These are phyloP conservation scores for Chorisops tibialis DNA, from an alignment of 2,888 invertebrate species.

Conservation along the genomic window DNA sequence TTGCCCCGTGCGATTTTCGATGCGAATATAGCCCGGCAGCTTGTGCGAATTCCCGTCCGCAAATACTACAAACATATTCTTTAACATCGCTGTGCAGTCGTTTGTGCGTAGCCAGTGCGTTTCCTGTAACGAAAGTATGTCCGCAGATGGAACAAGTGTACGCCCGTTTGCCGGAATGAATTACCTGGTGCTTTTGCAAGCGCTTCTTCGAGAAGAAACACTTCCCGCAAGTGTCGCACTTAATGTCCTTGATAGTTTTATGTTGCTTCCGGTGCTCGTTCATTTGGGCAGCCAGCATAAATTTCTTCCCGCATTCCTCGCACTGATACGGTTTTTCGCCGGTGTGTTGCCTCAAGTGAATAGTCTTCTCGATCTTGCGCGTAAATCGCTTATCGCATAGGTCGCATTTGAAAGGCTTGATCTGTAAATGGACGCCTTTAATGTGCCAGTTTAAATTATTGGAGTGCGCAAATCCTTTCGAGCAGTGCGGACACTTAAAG, in stretches of 20 bases:
- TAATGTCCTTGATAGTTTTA: constrained; percentile 44
- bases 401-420: constrained; percentile 30
- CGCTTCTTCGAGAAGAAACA: constrained; percentile 42
- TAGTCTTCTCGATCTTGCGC: constrained; percentile 31
- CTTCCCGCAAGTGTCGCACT: constrained; percentile 41
- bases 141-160: constrained; percentile 37
- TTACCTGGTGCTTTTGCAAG: constrained; percentile 43
- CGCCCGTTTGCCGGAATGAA: constrained; percentile 43
- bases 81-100: constrained; percentile 43
- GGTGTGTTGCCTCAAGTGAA: constrained; percentile 31
- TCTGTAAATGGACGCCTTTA: constrained; percentile 33
- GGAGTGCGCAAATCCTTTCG: constrained; percentile 31
- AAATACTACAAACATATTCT: constrained; percentile 46
- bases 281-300: constrained; percentile 41
- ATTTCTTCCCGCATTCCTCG: constrained; percentile 44
- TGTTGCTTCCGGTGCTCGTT: constrained; percentile 43
- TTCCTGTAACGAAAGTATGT: constrained; percentile 43
- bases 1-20: constrained; percentile 42
- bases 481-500: constrained; percentile 34
- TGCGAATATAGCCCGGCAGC: constrained; percentile 47
- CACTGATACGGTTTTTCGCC: constrained; percentile 42
- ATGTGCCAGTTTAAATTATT: constrained; percentile 33
- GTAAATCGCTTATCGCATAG: constrained; percentile 33
- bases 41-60: constrained; percentile 45
- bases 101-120: constrained; percentile 44